Conservation (phyloP, 2,888 invertebrate genomes). For the Eupithecia insigniata region DNA sequence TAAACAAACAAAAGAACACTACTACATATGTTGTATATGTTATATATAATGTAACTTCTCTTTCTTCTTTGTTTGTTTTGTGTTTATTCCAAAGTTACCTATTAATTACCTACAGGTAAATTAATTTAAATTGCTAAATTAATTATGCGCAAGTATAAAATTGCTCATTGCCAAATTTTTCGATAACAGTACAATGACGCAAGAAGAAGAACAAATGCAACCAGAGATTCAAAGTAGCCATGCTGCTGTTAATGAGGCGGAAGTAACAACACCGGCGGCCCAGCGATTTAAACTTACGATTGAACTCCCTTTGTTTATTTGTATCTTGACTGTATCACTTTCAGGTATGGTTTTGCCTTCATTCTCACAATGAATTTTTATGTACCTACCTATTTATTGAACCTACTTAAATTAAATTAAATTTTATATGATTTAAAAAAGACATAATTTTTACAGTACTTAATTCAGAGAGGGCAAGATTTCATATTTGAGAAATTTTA, state of each 20-base stretch:
- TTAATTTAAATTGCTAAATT: neutral
- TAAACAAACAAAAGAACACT: neutral
- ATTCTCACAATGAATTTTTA: neutral
- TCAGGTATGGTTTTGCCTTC: slow-evolving; percentile 57
- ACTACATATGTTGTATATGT: neutral
- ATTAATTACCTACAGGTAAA: neutral
- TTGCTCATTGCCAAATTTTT: neutral
- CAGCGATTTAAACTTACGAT: slow-evolving; percentile 64
- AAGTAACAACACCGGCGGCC: slow-evolving; percentile 59
- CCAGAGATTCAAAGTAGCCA: slow-evolving; percentile 52
- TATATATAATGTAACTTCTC: neutral
- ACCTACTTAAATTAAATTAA: neutral
- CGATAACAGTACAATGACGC: slow-evolving; percentile 53
- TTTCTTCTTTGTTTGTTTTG: neutral
- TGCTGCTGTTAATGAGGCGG: slow-evolving; percentile 57
- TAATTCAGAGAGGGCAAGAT: neutral
- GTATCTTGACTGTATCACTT: slow-evolving; percentile 67
- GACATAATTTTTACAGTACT: neutral
- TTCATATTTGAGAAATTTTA: neutral
- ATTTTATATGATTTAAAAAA: neutral
- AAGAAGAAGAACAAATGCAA: slow-evolving; percentile 58
- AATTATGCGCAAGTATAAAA: neutral
- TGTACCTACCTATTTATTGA: neutral
- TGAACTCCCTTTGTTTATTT: slow-evolving; percentile 75
- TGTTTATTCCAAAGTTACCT: neutral